Base-by-base conservation (phyloP, 2,797 vertebrate genomes). In the Nyctalus aviator region DNA sequence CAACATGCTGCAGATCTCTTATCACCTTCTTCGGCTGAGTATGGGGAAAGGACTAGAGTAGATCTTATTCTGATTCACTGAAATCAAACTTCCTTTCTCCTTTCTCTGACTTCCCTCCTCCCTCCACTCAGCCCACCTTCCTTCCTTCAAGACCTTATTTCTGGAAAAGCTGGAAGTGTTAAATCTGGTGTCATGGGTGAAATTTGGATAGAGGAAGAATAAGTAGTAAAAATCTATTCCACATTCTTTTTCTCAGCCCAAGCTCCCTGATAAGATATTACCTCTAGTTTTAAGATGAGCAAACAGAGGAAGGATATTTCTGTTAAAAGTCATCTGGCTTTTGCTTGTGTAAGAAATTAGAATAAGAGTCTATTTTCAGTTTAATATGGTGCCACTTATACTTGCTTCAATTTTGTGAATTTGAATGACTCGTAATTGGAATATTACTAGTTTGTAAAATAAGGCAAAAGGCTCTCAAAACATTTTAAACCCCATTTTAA, bases 391-490 rank as follows among this genome's bases (percentile, higher is more conserved):
- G 57, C 53, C 81, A 64, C 57, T 91, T 82, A 66, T 0, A 53
- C 35, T 91, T 72, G 12, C 62, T 30, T 94, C 32, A 41, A 87
- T 94, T 96, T 91, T 68, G 6, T 83, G 93, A 77, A 91, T 79
- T 44, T 91, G 57, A 96, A 79, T 91, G 91, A 93, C 87, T 93
- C 88, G 93, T 96, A 32, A 79, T 62, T 94, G 71, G 75, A 95
- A 68, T 4, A 75, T 94, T 96, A 95, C 32, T 23, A 14, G 71
- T 96, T 91, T 95, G 23, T 82, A 71, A 93, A 96, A 95, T 84
- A 91, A 86, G 77, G 81, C 76, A 94, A 91, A 96, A 92, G 93
- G 78, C 59, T 94, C 84, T 94, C 71, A 85, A 93, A 96, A 79
- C 73, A 94, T 44, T 64, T 89, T 93, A 85, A 94, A 96, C 95